Base-by-base conservation (phyloP, 2,113 vertebrate genomes). In the Spizaetus ornatus region DNA sequence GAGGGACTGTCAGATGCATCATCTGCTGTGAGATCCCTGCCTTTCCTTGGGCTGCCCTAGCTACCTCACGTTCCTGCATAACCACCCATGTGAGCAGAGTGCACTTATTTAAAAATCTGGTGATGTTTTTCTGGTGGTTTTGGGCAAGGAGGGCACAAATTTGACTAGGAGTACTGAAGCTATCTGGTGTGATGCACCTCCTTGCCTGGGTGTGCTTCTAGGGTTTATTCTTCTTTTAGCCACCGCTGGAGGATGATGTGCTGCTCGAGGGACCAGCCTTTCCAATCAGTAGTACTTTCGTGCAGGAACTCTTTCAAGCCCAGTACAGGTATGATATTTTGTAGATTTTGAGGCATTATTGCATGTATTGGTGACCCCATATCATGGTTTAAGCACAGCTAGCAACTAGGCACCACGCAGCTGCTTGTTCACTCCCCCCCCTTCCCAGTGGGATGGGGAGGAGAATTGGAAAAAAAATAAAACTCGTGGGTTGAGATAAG, bases 231-330 rank as follows among this genome's bases (percentile, higher is more conserved):
- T 86, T 96, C 77, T 97, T 97, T 82, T 27, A 99, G 99, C 99
- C 98, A 1, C 99, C 99, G 0, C 94, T 99, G 79, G 99, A 99
- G 91, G 98, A 99, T 80, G 99, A 99, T 34, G 97, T 98, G 59
- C 98, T 98, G 63, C 95, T 98, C 0, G 99, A 99, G 91, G 99
- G 99, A 48, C 98, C 99, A 23, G 98, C 99, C 71, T 99, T 99
- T 88, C 99, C 99, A 9, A 98, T 99, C 88, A 99, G 99, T 47
- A 99, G 99, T 82, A 99, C 99, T 47, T 99, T 99, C 65, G 99
- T 99, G 56, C 99, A 99, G 96, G 99, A 99, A 91, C 99, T 99
- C 86, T 99, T 99, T 97, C 99, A 99, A 97, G 99, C 99, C 79
- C 99, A 99, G 96, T 99, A 99, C 98, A 99, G 99, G 99, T 99